Conservation (phyloP, 1,140 invertebrate species). For the Aphaenogaster rudis region DNA sequence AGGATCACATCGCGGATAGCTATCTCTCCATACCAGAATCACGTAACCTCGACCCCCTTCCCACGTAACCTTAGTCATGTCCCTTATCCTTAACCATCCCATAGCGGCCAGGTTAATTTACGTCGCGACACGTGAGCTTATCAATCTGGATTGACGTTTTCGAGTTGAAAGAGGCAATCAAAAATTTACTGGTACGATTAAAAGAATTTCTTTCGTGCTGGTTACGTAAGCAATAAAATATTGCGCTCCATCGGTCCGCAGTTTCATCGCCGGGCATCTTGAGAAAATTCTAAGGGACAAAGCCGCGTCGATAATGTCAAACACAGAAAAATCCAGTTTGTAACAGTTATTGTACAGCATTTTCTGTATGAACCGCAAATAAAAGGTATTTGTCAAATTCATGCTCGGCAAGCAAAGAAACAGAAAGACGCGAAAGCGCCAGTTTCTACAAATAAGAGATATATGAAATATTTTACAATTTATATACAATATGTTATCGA, state of each 20-base stretch:
- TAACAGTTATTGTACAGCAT: not conserved
- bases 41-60: slow-evolving; percentile 77
- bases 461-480: slow-evolving; percentile 20
- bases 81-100: slow-evolving; percentile 62
- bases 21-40: slow-evolving; percentile 70
- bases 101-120: slow-evolving; percentile 77
- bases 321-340: slow-evolving; percentile 45
- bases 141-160: slow-evolving; percentile 72
- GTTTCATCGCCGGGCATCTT: slow-evolving; percentile 8
- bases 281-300: slow-evolving; percentile 43
- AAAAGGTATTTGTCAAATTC: slow-evolving; percentile 31
- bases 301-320: slow-evolving; percentile 49
- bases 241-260: not conserved
- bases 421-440: not conserved
- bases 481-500: not conserved
- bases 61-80: slow-evolving; percentile 79
- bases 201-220: not conserved
- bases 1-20: slow-evolving; percentile 77
- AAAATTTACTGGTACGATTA: not conserved
- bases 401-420: not conserved
- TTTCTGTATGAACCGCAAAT: slow-evolving; percentile 15
- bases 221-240: slow-evolving; percentile 37
- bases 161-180: too few relatives aligned
- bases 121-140: slow-evolving; percentile 78
- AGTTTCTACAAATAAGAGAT: not conserved